phyloP scores from a whole-genome alignment of 92 coral and sea anemone genomes.

The Galaxea fascicularis region DNA sequence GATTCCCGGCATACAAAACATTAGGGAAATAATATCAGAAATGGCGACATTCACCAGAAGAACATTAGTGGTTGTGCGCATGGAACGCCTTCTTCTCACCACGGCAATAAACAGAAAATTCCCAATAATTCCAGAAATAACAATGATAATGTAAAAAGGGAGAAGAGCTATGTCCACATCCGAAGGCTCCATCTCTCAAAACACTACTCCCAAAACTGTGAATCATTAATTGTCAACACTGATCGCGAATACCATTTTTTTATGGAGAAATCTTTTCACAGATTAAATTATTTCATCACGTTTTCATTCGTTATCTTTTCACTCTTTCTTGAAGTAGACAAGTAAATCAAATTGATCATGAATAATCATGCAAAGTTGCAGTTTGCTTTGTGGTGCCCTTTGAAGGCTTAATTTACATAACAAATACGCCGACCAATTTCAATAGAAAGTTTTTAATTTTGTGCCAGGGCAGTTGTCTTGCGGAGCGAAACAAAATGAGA shows the following conservation, averaged over 20 bases:
- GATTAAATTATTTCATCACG: neutral
- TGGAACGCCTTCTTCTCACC: conserved; percentile 59
- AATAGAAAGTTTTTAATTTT: neutral
- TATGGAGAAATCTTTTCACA: neutral
- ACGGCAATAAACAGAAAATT: conserved; percentile 76
- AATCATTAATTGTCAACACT: neutral
- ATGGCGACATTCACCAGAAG: conserved; percentile 78
- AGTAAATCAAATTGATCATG: neutral
- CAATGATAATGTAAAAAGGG: conserved; percentile 59
- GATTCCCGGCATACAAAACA: conserved; percentile 74
- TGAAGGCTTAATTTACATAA: conserved; percentile 15
- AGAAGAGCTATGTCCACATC: conserved; percentile 45
- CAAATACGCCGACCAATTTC: neutral
- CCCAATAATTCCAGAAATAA: conserved; percentile 72
- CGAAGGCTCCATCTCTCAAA: conserved; percentile 7
- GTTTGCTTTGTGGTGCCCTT: neutral
- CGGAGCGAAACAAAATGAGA: too few relatives aligned
- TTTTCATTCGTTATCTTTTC: neutral
- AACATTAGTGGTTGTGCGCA: conserved; percentile 78
- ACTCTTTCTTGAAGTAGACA: neutral
- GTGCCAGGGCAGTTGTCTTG: neutral
- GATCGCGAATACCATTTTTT: neutral
- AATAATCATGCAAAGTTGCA: neutral
- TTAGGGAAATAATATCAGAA: conserved; percentile 66
- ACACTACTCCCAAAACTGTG: neutral